Conservation (phyloP, 2,113 vertebrate genomes). For the Bambusicola thoracicus region DNA sequence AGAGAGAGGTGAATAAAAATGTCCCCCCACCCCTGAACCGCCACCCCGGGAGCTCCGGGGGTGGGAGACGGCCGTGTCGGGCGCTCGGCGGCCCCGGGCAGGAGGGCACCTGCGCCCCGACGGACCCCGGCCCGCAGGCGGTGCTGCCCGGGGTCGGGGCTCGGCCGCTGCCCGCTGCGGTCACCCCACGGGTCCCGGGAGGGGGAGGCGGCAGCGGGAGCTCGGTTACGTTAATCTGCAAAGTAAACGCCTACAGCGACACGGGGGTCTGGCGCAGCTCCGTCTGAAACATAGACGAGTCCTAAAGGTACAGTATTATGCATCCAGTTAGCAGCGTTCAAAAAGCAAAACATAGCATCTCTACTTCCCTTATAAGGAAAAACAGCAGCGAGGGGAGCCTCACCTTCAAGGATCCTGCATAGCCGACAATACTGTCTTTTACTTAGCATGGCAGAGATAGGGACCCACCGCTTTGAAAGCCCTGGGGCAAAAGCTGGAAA, state of each 20-base stretch:
- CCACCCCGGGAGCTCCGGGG: background rate
- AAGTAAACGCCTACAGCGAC: background rate
- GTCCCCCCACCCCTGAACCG: constrained; percentile 39
- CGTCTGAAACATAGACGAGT: rapidly evolving
- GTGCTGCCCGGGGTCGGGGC: background rate
- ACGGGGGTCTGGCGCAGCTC: rapidly evolving
- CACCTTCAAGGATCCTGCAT: background rate
- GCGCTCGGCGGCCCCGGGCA: background rate
- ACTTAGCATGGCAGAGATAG: background rate
- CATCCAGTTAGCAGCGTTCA: background rate
- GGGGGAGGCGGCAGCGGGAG: background rate
- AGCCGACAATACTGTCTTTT: background rate
- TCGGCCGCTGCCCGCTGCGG: background rate
- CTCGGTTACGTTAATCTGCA: background rate
- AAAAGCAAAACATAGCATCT: background rate
- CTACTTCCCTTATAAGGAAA: constrained; percentile 29
- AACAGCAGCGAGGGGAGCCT: background rate
- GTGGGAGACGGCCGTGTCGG: no score
- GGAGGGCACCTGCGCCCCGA: background rate
- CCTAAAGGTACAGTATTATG: background rate
- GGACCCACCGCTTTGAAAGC: background rate
- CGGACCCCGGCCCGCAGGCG: no score
- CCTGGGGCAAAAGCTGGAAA: background rate
- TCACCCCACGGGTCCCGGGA: background rate
- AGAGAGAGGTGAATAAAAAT: constrained; percentile 73